Evolutionary conservation across 2,888 invertebrate species (phyloP), one percentile per base, ranked within the genome.

Genomic region (Drosophila nr. perissopoda): DNA sequence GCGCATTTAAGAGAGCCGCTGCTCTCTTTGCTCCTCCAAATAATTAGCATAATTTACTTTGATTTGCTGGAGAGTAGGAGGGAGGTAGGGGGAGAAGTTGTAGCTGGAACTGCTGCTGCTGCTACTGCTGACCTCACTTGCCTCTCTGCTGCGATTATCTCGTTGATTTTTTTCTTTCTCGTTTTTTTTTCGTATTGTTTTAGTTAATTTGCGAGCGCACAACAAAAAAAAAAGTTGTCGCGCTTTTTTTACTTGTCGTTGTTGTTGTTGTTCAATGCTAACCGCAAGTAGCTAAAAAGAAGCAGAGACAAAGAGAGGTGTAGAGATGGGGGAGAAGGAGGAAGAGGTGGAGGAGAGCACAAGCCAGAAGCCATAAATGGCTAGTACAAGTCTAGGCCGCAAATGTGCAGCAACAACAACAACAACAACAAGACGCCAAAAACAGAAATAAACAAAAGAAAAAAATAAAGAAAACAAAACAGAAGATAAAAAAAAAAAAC

Each of bases 331-430:
- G 13, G 21, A 59, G 18, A 36, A 51, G 36, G 3, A 16, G 40
- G 40, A n/a, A n/a, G 10, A 40, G 16, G 6, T 11, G 42, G 61
- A 27, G 59, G 42, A 42, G 48, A 33, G 49, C 48, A 51, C 29
- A 52, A 67, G 76, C 70, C 89, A 79, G 90, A 87, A 87, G 87
- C 87, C 87, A 87, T 87, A 87, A 88, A 90, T 85, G 87, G 87
- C 80, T 83, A 87, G 83, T 83, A 86, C 90, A 81, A 87, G 88
- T 88, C 90, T 80, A 87, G 82, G 76, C 83, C 64, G 68, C 71
- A 78, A 75, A 57, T 16, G 33, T 48, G 49, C 36, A 27, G n/a
- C 49, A 51, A 3, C 18, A 48, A 4, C 2, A 16, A 53, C 18
- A 29, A 62, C 64, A 54, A 7, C 7, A 36, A 36, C 61, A 68